Conservation (phyloP, 2,888 invertebrate genomes). For the Pardosa pseudoannulata region DNA sequence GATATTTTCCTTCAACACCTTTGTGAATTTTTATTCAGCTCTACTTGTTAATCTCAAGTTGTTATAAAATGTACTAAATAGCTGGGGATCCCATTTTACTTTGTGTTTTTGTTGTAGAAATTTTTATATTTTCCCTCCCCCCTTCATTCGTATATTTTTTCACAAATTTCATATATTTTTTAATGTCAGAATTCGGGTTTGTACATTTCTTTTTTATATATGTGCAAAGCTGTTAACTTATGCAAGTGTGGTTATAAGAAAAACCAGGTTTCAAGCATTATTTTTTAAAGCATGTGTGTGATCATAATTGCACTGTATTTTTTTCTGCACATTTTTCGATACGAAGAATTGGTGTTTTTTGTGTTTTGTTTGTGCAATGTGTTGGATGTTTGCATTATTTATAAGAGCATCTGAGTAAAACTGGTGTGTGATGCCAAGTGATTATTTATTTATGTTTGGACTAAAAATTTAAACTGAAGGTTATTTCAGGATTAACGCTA, state of each 20-base stretch:
- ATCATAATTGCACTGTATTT: conserved; percentile 33
- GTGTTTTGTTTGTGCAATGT: conserved; percentile 31
- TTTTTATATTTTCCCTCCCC: conserved; percentile 38
- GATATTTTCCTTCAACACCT: not conserved
- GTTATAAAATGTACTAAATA: not conserved
- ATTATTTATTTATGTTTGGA: not conserved
- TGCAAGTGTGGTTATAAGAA: conserved; percentile 10
- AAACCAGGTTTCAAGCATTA: conserved; percentile 34
- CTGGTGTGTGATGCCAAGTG: not conserved
- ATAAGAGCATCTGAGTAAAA: not conserved
- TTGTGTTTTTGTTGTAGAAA: conserved; percentile 38
- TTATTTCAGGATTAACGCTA: too few species aligned
- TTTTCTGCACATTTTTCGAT: conserved; percentile 48
- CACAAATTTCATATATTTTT: conserved; percentile 65
- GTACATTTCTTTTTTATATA: conserved; percentile 61
- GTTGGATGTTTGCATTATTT: conserved; percentile 21
- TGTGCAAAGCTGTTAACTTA: conserved; percentile 36
- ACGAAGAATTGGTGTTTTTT: conserved; percentile 20
- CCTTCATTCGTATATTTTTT: conserved; percentile 56
- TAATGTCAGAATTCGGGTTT: conserved; percentile 56
- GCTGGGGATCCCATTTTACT: conserved; percentile 46
- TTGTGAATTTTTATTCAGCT: not conserved
- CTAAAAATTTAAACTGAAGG: too few species aligned
- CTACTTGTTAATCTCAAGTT: not conserved
- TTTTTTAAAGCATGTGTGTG: conserved; percentile 44